A percentile compares a stretch with the other conserved stretches of the same genome.
Evolutionary conservation across 2,888 invertebrate genomes (phyloP).

Genomic region (Endotricha flammealis): DNA sequence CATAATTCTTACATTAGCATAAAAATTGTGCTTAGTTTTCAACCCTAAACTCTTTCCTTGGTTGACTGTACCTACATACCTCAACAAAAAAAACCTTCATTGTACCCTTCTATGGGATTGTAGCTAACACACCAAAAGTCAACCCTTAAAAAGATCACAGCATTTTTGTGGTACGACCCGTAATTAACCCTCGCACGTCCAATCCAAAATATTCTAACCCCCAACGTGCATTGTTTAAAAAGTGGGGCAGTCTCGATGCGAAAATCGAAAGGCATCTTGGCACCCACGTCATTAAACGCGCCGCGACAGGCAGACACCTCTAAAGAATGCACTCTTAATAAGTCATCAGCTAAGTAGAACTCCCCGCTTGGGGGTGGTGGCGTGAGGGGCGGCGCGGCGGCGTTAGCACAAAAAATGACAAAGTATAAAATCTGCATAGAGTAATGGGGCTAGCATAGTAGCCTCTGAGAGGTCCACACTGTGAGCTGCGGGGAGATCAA

Average conservation of each 20-base stretch:
- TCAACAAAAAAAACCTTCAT: too few species aligned
- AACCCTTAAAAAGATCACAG: too few species aligned
- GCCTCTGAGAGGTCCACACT: constrained; percentile 59
- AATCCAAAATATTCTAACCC: neutral
- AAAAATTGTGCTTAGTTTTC: too few species aligned
- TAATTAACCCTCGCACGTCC: neutral
- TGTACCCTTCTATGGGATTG: too few species aligned
- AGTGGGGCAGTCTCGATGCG: constrained; percentile 60
- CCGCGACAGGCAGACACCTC: constrained; percentile 73
- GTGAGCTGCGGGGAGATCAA: constrained; percentile 25
- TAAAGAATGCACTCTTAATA: constrained; percentile 77
- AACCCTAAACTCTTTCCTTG: too few species aligned
- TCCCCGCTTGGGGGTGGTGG: constrained; percentile 30
- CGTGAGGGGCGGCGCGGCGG: constrained; percentile 31
- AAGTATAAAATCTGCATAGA: constrained; percentile 75
- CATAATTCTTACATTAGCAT: too few species aligned
- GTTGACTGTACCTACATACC: too few species aligned
- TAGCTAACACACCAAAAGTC: too few species aligned
- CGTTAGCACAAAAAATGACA: constrained; percentile 71
- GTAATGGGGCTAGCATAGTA: constrained; percentile 55
- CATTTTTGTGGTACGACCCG: neutral
- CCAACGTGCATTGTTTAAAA: constrained; percentile 38
- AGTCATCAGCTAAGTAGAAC: constrained; percentile 77
- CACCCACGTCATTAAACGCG: constrained; percentile 71
- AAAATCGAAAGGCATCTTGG: constrained; percentile 47